Evolutionary conservation across 1,140 invertebrate species (phyloP).

Genomic region (Brachionus paranguensis): DNA sequence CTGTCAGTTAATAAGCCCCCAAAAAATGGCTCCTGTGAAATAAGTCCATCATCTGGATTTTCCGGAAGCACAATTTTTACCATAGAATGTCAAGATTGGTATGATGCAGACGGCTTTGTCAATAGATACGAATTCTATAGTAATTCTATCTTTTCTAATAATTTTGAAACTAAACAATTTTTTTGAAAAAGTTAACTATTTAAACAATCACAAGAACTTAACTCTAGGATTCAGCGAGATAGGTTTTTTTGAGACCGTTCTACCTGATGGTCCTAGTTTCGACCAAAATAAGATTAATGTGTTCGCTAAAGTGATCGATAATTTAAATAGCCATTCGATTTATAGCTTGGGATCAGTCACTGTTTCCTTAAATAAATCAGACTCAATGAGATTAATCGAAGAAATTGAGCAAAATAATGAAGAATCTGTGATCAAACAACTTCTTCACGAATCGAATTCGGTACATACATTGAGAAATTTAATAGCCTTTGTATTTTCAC

Average conservation of each 20-base stretch:
- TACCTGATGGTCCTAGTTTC: neutral
- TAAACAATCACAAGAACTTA: neutral
- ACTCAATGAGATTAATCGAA: neutral
- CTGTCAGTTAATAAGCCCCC: neutral
- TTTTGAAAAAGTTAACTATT: neutral
- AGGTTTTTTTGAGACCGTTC: neutral
- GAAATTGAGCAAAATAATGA: neutral
- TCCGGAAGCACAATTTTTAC: neutral
- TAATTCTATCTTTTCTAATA: neutral
- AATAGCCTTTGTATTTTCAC: neutral
- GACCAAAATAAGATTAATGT: neutral
- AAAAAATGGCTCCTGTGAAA: neutral
- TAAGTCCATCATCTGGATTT: neutral
- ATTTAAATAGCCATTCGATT: neutral
- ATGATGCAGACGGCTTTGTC: constrained; percentile 8
- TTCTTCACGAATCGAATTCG: neutral
- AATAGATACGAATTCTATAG: neutral
- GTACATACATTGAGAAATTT: neutral
- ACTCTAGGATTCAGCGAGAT: neutral
- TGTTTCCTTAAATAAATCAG: neutral
- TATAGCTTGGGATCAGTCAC: neutral
- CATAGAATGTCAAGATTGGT: constrained; percentile 10
- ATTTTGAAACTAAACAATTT: neutral
- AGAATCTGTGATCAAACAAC: neutral
- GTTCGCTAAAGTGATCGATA: neutral